These are phyloP conservation scores for Atherinosoma microstoma DNA, from an alignment of 2,797 vertebrate genomes.

Conservation along the genomic window DNA sequence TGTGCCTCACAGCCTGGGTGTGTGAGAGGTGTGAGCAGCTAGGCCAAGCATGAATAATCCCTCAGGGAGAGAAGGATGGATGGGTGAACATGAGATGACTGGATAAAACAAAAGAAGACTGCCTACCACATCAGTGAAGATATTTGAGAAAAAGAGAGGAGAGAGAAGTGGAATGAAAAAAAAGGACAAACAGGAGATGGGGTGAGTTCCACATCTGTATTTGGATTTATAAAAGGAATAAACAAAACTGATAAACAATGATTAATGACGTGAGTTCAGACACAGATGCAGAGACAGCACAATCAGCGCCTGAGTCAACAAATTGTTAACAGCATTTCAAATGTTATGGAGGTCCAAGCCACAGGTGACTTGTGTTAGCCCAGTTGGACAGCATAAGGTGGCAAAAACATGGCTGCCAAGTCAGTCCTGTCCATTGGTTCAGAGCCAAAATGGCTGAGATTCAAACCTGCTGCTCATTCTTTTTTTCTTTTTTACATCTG, in stretches of 20 bases:
- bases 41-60: constrained; percentile 67
- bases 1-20: constrained; percentile 51
- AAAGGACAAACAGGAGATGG: not conserved
- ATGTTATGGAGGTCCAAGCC: constrained; percentile 20
- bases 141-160: constrained; percentile 7
- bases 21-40: constrained; percentile 63
- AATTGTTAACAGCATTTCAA: constrained; percentile 13
- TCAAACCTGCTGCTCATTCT: constrained; percentile 43
- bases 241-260: not conserved
- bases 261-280: not conserved
- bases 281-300: not conserved
- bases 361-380: constrained; percentile 51
- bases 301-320: constrained; percentile 30
- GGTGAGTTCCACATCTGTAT: not conserved
- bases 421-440: constrained; percentile 16
- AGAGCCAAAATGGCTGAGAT: constrained; percentile 25
- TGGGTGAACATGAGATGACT: constrained; percentile 60
- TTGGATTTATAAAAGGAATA: constrained; percentile 23
- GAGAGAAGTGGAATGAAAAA: not conserved
- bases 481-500: not conserved
- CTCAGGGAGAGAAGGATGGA: constrained; percentile 45
- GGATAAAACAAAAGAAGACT: constrained; percentile 62
- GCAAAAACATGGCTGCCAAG: constrained; percentile 37
- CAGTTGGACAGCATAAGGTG: constrained; percentile 32
- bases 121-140: constrained; percentile 46